Evolutionary conservation across 2,888 invertebrate genomes (phyloP), one percentile per base, ranked within the genome.

Genomic region (Tachina fera): DNA sequence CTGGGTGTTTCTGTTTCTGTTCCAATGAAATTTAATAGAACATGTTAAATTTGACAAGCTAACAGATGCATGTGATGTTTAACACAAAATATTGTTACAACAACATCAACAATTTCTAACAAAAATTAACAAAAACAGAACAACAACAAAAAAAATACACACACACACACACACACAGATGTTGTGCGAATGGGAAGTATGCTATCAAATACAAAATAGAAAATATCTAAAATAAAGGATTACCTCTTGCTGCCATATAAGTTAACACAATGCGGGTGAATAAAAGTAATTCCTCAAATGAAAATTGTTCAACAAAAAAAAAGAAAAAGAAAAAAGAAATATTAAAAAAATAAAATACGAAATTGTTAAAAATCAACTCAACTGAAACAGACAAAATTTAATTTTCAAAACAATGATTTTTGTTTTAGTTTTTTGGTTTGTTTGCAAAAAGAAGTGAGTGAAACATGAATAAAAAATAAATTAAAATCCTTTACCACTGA

Each of bases 1-100:
- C 74, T 67, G 74, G 71, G 53, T 83, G 75, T 75, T 86, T 75
- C 71, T 76, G 65, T 84, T 84, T 78, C 81, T 75, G 68, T 81
- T 75, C 61, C 81, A 84, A 84, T 82, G 85, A 87, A 87, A 87
- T 86, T 86, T 86, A 87, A 86, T 86, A 87, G 76, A 86, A 84
- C 81, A 84, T 87, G 87, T 88, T 87, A 87, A 87, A 87, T 87
- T 88, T 88, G 87, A 87, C 88, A 86, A 87, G 86, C 79, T 82
- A 87, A 86, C 87, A 86, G 86, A 87, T 87, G 88, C 78, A 84
- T 87, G 87, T 87, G 87, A 85, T 84, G 83, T 85, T 71, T 83
- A 83, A 83, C 80, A 84, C 86, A 86, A 83, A 86, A 86, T 86
- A 86, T 86, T 84, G 85, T 82, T 86, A 86, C 86, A 86, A 83